phyloP scores from a whole-genome alignment of 2,113 vertebrate species.

The Coregonus clupeaformis region DNA sequence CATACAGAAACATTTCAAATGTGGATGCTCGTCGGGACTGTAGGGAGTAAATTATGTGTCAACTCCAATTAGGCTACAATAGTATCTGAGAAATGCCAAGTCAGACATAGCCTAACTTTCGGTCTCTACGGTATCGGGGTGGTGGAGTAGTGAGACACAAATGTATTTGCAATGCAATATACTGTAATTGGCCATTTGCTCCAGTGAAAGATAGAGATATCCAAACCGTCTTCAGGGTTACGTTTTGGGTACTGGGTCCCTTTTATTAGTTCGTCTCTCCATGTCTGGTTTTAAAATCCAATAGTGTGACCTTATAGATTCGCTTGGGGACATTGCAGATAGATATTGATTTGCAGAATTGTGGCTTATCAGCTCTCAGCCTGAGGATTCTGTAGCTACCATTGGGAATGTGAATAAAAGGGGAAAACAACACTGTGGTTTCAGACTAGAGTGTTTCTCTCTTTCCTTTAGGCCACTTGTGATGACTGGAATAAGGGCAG shows the following conservation, averaged over 20 bases:
- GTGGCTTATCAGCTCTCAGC: slow-evolving; percentile 57
- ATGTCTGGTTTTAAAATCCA: slow-evolving; percentile 53
- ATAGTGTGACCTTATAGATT: slow-evolving; percentile 71
- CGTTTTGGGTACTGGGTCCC: slow-evolving; percentile 28
- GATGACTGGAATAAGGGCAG: slow-evolving; percentile 3
- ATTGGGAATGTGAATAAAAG: slow-evolving; percentile 53
- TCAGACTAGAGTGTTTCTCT: slow-evolving; percentile 30
- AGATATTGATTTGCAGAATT: slow-evolving; percentile 68
- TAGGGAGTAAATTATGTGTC: not conserved
- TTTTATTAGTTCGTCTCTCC: slow-evolving; percentile 48
- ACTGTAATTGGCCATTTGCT: slow-evolving; percentile 56
- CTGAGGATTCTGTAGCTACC: slow-evolving; percentile 34
- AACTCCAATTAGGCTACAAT: too few species aligned
- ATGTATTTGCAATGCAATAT: not conserved
- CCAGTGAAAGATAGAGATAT: slow-evolving; percentile 4
- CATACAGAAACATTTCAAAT: not conserved
- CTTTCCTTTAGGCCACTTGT: slow-evolving; percentile 23
- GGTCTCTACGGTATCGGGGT: slow-evolving; percentile 3
- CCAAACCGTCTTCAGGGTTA: slow-evolving; percentile 22
- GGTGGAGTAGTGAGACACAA: not conserved
- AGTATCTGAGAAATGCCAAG: not conserved
- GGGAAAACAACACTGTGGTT: slow-evolving; percentile 16
- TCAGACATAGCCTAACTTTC: not conserved
- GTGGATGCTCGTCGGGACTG: not conserved
- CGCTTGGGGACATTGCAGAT: slow-evolving; percentile 57